Base-by-base conservation (phyloP, 1,140 invertebrate species). In the Episyrphus balteatus region DNA sequence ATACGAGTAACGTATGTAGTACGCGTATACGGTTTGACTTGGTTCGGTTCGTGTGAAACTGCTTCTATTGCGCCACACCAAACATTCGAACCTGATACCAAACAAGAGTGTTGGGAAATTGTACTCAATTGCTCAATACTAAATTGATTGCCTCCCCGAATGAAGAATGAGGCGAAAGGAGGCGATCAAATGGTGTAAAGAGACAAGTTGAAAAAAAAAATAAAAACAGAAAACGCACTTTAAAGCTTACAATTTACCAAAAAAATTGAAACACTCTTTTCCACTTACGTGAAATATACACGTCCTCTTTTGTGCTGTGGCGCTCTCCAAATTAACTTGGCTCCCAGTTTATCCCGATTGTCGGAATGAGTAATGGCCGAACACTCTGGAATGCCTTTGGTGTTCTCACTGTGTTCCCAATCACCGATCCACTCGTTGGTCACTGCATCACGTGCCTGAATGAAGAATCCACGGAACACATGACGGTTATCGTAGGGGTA, bases 261-360 rank as follows among this genome's bases (percentile, higher is more conserved):
- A 14, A 14, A 17, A 17, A 37, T 5, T 37, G 13, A 3, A 37
- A 37, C 13, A 37, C 13, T 37, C 3, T 14, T 14, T 37, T 37
- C 11, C n/a, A 66, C 81, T 84, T 71, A 86, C 84, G 83, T 85
- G 56, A 86, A 86, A 62, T 85, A 86, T 34, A 86, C 82, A 51
- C 73, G 73, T 44, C 83, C 83, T 6, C 72, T 70, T 13, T 71
- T 68, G 47, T 82, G 73, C 18, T 71, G 58, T 2, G 84, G 84
- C 3, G 84, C 83, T 56, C 76, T 75, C 85, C 85, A 88, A 14
- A 84, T 66, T 13, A 88, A 71, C 11, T 76, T 82, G 2, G 83
- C 84, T 32, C 78, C 73, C 30, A 78, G 69, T 60, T 88, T 88
- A 51, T 83, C 78, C 37, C 75, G 72, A n/a, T 83, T 82, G 65